phyloP scores from a whole-genome alignment of 2,113 vertebrate species.

The Syngnathus typhle region DNA sequence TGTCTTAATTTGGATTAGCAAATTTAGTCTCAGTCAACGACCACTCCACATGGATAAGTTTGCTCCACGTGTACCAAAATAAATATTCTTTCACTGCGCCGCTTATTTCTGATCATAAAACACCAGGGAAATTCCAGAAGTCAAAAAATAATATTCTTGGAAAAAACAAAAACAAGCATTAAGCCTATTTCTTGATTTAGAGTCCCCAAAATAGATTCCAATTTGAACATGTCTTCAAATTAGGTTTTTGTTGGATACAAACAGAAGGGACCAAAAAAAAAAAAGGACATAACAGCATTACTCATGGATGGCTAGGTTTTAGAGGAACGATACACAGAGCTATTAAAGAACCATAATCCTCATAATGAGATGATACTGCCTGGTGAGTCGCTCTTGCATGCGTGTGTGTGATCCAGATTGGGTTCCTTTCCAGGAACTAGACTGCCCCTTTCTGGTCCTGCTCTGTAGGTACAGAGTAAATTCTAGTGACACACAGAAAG shows the following conservation, averaged over 20 bases:
- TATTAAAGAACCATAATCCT: constrained; percentile 48
- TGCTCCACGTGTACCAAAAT: constrained; percentile 35
- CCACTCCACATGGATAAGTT: constrained; percentile 39
- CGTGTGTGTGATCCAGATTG: constrained; percentile 11
- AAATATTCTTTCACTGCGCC: constrained; percentile 37
- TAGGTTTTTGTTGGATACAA: constrained; percentile 29
- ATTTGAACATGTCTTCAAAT: constrained; percentile 54
- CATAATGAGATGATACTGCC: constrained; percentile 34
- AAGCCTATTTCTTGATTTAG: constrained; percentile 51
- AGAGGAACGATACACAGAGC: constrained; percentile 14
- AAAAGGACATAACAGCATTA: constrained; percentile 10
- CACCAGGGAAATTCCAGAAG: constrained; percentile 26
- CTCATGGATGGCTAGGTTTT: constrained; percentile 24
- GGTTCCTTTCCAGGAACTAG: constrained; percentile 42
- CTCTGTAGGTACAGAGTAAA: constrained; percentile 69
- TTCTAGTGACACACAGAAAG: constrained; percentile 41
- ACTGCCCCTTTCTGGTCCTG: constrained; percentile 66
- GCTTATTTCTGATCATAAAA: constrained; percentile 40
- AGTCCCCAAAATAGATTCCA: constrained; percentile 65
- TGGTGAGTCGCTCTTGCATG: constrained; percentile 17
- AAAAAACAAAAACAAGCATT: constrained; percentile 49
- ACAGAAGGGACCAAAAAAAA: constrained; percentile 28
- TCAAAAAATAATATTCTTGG: constrained; percentile 45
- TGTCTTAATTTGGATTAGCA: constrained; percentile 48
- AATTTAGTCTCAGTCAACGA: constrained; percentile 48